Conservation (phyloP, 2,797 vertebrate genomes). For the Myotis planiceps region DNA sequence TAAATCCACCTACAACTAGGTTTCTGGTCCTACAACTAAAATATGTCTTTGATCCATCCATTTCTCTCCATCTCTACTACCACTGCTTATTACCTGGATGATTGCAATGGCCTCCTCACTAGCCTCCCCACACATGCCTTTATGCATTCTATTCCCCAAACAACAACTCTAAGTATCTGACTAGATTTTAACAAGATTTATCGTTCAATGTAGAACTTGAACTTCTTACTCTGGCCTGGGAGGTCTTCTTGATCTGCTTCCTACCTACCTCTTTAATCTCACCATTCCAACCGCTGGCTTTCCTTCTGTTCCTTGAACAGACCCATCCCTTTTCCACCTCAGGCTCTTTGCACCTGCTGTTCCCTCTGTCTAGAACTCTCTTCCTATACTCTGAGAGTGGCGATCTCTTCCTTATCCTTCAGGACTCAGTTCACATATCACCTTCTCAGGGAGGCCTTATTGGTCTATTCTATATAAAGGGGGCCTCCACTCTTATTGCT, state of each 20-base stretch:
- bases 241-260: background rate
- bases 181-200: background rate
- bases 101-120: background rate
- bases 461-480: background rate
- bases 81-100: background rate
- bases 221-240: background rate
- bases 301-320: background rate
- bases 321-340: background rate
- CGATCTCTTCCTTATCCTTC: background rate
- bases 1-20: background rate
- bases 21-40: background rate
- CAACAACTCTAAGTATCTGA: background rate
- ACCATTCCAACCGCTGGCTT: background rate
- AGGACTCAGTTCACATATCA: background rate
- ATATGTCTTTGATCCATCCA: background rate
- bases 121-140: background rate
- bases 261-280: background rate
- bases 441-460: background rate
- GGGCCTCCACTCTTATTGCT: background rate
- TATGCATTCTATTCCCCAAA: background rate
- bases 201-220: background rate
- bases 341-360: background rate
- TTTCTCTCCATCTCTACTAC: background rate
- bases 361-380: background rate
- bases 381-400: background rate